Conservation (phyloP, 2,888 invertebrate genomes). For the Capitulum mitella region DNA sequence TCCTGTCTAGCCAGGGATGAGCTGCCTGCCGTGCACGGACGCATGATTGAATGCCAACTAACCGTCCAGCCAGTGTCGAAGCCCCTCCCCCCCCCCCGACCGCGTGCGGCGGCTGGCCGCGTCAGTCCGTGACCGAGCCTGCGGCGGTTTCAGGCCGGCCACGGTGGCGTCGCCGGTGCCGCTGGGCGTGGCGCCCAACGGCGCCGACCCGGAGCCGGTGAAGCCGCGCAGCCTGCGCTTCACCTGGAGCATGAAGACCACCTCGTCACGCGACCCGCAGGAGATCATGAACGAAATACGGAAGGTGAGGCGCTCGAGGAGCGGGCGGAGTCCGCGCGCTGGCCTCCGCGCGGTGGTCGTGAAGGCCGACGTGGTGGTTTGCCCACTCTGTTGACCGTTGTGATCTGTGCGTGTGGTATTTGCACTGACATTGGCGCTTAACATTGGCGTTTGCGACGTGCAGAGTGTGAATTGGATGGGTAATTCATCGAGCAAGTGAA, state of each 20-base stretch:
- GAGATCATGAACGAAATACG: conserved; percentile 99
- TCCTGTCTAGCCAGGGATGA: no score
- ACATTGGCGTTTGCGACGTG: no score
- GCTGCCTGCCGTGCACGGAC: background rate
- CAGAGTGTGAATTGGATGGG: no score
- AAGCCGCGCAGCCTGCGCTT: conserved; percentile 95
- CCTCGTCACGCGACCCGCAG: conserved; percentile 93
- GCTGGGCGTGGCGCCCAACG: background rate
- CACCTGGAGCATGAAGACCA: conserved; percentile 99
- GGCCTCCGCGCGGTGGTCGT: no score
- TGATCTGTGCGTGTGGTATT: no score
- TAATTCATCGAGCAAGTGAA: no score
- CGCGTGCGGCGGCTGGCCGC: background rate
- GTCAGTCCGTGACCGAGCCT: background rate
- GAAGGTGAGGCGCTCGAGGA: no score
- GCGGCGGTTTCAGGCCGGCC: background rate
- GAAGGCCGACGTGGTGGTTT: no score
- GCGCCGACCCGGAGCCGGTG: conserved; percentile 71
- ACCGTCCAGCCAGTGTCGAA: background rate
- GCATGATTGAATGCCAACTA: background rate
- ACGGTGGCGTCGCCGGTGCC: background rate
- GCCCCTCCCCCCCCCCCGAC: background rate
- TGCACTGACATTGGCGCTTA: no score
- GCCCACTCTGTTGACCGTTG: no score
- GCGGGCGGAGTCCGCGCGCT: no score